These are phyloP conservation scores for Ianthella basta DNA, from an alignment of 37 sponge, comb jelly and placozoan species.

Conservation along the genomic window DNA sequence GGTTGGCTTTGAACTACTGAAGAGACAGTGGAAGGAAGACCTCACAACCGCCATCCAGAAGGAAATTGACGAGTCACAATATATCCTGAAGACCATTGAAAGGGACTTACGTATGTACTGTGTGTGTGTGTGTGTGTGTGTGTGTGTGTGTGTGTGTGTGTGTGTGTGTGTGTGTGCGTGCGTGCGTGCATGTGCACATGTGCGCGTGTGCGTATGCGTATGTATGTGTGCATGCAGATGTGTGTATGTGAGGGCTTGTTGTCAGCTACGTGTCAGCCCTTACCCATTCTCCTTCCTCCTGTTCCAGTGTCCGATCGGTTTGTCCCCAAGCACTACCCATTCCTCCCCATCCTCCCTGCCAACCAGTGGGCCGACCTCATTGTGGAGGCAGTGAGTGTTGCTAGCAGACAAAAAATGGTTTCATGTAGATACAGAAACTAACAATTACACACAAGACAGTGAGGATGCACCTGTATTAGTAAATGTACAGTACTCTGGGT, in stretches of 20 bases:
- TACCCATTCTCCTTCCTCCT: background rate
- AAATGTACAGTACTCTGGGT: background rate
- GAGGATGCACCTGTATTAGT: background rate
- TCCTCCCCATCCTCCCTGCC: constrained; percentile 63
- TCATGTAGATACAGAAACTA: too few species aligned
- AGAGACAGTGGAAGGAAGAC: constrained; percentile 38
- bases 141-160: background rate
- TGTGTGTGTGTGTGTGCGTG: background rate
- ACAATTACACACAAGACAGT: too few species aligned
- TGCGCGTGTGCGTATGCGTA: background rate
- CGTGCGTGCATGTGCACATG: constrained; percentile 1
- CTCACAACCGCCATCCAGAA: constrained; percentile 34
- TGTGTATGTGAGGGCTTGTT: background rate
- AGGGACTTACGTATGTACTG: background rate
- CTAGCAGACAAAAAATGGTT: background rate
- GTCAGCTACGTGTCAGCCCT: background rate
- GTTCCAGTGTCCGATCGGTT: background rate
- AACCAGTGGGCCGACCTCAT: constrained; percentile 69
- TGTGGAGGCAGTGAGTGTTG: constrained; percentile 54
- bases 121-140: background rate
- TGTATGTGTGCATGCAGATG: background rate
- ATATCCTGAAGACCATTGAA: background rate
- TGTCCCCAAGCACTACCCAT: constrained; percentile 71
- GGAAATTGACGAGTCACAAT: constrained; percentile 22
- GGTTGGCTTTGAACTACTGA: constrained; percentile 18